Evolutionary conservation across 2,888 invertebrate species (phyloP), one percentile per base, ranked within the genome.

Genomic region (Caenorhabditis becei): DNA sequence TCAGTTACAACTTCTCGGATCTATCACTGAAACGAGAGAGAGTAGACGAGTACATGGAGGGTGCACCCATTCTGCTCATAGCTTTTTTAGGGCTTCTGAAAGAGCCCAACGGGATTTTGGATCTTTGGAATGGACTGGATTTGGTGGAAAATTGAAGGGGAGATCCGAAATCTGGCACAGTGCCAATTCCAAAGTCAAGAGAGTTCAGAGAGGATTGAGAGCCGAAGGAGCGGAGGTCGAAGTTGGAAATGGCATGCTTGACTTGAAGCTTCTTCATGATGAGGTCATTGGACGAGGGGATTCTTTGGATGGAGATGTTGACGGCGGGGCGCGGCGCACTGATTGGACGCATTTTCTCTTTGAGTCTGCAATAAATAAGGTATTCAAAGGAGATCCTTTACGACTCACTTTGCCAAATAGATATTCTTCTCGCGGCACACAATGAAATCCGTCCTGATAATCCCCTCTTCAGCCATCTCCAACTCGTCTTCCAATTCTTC

Each of bases 211-310:
- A 85, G 11, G 84, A 82, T 59, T 85, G 82, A 71, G 81, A 81
- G 23, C 86, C 86, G 47, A 82, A 87, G 0, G 85, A 87, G 24
- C 84, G 83, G 10, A 87, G 77, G 66, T 87, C 87, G n/a, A 84
- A 56, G 23, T 77, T 75, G 28, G 85, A 84, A 7, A 87, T 75
- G 10, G 83, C 83, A 32, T 82, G 58, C 65, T 85, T 87, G 18
- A 87, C 86, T 80, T 85, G 81, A 18, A 86, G 66, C n/a, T 81
- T 81, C 54, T 87, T 87, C 87, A 87, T 83, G 1, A 84, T 80
- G 47, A 87, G 47, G 63, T 87, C 87, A 53, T 86, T 84, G 0
- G 85, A 81, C 10, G 81, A 81, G 5, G 85, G 85, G 51, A 79
- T 74, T 28, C 85, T 32, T 71, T 78, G 75, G 28, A 84, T 69